Conservation (phyloP, 2,797 vertebrate species). For the Hyperoplus lanceolatus region DNA sequence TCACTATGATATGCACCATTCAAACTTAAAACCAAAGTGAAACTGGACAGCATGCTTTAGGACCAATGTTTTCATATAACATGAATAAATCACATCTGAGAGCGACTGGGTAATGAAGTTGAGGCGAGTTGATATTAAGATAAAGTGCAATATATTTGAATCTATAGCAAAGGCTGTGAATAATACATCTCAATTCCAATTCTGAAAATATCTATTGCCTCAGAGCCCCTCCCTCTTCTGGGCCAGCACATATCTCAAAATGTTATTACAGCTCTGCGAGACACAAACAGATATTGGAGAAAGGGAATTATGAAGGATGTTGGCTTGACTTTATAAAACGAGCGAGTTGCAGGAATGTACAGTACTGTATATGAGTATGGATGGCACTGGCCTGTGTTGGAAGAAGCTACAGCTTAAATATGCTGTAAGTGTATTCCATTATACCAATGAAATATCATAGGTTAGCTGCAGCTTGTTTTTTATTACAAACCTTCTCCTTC, state of each 20-base stretch:
- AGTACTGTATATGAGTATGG: conserved; percentile 59
- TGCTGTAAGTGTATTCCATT: conserved; percentile 2
- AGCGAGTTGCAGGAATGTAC: conserved; percentile 45
- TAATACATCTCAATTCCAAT: conserved; percentile 72
- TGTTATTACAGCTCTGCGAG: conserved; percentile 66
- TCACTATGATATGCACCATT: conserved; percentile 12
- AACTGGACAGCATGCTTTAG: conserved; percentile 25
- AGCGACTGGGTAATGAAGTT: conserved; percentile 59
- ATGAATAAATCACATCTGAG: conserved; percentile 61
- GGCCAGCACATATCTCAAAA: conserved; percentile 61
- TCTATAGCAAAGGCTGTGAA: conserved; percentile 62
- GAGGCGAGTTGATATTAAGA: conserved; percentile 68
- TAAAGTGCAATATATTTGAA: conserved; percentile 75
- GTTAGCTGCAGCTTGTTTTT: not conserved
- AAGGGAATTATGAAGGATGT: conserved; percentile 58
- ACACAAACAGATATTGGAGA: conserved; percentile 64
- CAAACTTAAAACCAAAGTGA: conserved; percentile 7
- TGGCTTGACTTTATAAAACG: conserved; percentile 42
- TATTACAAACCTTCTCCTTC: no score
- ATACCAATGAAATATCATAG: not conserved
- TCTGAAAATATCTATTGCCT: conserved; percentile 61
- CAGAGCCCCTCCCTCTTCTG: conserved; percentile 49
- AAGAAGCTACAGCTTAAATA: conserved; percentile 5
- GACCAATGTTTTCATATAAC: conserved; percentile 44
- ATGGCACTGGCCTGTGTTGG: conserved; percentile 9